phyloP scores from a whole-genome alignment of 2,888 invertebrate genomes.

The Muschampia plurimacula region DNA sequence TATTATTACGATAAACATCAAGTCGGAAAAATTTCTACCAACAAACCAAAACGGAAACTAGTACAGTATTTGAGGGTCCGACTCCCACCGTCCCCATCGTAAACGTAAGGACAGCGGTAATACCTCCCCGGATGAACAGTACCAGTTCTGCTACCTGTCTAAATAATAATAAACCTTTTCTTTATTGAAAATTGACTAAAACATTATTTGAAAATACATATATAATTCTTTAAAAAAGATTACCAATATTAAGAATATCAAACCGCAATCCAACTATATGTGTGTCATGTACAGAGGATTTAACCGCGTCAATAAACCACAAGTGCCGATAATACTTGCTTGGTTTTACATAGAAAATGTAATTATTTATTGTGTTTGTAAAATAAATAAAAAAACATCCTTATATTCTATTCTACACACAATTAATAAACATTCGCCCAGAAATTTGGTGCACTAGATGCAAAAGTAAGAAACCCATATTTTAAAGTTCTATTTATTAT shows the following conservation, averaged over 20 bases:
- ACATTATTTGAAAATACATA: neutral
- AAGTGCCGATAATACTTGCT: neutral
- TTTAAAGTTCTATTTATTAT: no score
- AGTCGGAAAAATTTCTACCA: no score
- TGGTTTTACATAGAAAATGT: neutral
- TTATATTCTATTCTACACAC: neutral
- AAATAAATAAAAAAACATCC: neutral
- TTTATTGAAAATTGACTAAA: no score
- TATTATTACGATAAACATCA: no score
- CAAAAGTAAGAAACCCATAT: no score
- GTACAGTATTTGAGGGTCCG: no score
- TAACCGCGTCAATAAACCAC: conserved; percentile 9
- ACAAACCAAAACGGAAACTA: no score
- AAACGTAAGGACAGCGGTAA: no score
- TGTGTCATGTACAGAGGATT: neutral
- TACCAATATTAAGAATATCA: neutral
- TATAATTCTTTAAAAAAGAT: neutral
- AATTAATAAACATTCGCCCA: neutral
- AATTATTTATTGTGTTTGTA: neutral
- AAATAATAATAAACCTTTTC: no score
- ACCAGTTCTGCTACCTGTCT: neutral
- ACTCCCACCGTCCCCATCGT: no score
- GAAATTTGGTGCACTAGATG: neutral
- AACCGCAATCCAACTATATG: neutral
- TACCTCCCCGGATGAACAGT: no score